Conservation (phyloP, 2,888 invertebrate genomes). For the Bombyx huttoni region DNA sequence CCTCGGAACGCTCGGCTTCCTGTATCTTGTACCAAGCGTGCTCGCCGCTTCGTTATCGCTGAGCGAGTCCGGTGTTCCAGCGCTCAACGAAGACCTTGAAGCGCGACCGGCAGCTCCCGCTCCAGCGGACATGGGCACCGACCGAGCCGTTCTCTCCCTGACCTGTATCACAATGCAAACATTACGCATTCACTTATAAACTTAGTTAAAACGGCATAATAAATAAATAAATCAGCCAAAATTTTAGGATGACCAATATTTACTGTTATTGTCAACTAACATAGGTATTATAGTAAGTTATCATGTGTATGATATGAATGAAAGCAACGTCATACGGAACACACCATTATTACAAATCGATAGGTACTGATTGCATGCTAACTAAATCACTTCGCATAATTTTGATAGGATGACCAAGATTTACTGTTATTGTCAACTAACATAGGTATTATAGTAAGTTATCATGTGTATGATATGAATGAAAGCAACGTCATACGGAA, state of each 20-base stretch:
- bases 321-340: constrained; percentile 2
- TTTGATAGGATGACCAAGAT: too few species aligned
- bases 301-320: constrained; percentile 1
- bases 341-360: neutral
- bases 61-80: constrained; percentile 90
- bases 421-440: neutral
- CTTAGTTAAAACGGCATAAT: constrained; percentile 4
- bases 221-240: neutral
- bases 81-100: constrained; percentile 84
- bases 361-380: constrained; percentile 39
- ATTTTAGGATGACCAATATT: neutral
- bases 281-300: neutral
- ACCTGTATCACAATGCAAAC: constrained; percentile 72
- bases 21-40: constrained; percentile 77
- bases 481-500: constrained; percentile 2
- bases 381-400: constrained; percentile 36
- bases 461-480: constrained; percentile 1
- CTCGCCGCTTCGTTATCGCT: constrained; percentile 89
- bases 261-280: neutral
- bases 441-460: neutral
- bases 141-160: constrained; percentile 91
- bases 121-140: constrained; percentile 86
- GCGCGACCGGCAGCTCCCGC: constrained; percentile 71
- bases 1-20: constrained; percentile 77
- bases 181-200: constrained; percentile 1